phyloP scores from a whole-genome alignment of 2,797 vertebrate species.

The Sebastes ruberrimus region DNA sequence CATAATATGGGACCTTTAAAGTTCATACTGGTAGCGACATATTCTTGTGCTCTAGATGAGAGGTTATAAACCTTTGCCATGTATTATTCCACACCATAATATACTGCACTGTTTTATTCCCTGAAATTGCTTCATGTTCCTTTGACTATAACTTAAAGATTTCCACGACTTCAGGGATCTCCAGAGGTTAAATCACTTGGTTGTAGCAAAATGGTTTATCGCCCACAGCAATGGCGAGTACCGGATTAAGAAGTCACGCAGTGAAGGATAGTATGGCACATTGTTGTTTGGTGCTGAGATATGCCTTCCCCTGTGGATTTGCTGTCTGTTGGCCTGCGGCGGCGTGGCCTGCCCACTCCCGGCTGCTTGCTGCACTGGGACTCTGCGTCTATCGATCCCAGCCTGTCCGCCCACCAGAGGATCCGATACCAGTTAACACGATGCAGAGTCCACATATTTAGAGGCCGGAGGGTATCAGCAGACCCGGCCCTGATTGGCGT shows the following conservation, averaged over 20 bases:
- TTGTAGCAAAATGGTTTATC: slow-evolving; percentile 15
- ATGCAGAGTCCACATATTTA: slow-evolving; percentile 75
- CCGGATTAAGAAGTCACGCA: slow-evolving; percentile 43
- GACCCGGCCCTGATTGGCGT: slow-evolving; percentile 38
- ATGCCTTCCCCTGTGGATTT: slow-evolving; percentile 28
- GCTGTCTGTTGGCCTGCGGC: slow-evolving; percentile 30
- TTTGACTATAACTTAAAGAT: slow-evolving; percentile 1
- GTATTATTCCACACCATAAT: background rate
- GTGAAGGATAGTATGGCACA: slow-evolving; percentile 6
- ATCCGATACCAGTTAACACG: slow-evolving; percentile 71
- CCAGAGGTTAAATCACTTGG: slow-evolving; percentile 35
- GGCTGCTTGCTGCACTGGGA: slow-evolving; percentile 24
- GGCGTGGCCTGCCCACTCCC: slow-evolving; percentile 38
- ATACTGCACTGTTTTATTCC: background rate
- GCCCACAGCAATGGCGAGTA: slow-evolving; percentile 37
- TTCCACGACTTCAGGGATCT: slow-evolving; percentile 10
- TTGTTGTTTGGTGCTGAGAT: slow-evolving; percentile 42
- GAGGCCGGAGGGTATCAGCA: slow-evolving; percentile 60
- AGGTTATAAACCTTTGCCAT: background rate
- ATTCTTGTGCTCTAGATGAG: background rate
- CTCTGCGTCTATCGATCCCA: slow-evolving; percentile 57
- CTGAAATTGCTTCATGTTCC: background rate
- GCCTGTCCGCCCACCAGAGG: slow-evolving; percentile 63
- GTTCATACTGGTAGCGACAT: background rate
- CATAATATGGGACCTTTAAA: too few species aligned